Conservation (phyloP, 2,797 vertebrate species). For the Ceyx erithaca region DNA sequence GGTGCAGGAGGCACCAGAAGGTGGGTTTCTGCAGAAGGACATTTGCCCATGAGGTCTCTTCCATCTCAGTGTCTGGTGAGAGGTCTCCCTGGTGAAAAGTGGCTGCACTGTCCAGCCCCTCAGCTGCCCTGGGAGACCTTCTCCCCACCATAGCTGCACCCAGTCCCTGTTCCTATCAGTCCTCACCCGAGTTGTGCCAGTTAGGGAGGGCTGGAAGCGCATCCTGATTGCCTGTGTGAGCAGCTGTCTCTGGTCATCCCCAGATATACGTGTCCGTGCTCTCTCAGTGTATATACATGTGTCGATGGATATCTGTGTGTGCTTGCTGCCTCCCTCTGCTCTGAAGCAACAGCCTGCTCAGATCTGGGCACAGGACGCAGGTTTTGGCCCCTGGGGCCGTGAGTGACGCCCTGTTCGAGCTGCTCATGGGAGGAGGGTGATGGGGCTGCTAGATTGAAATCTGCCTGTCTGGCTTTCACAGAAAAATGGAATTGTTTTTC, state of each 20-base stretch:
- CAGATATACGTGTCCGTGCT: constrained; percentile 68
- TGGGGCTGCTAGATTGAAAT: not conserved
- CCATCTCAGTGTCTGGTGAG: not conserved
- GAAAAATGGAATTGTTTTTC: not conserved
- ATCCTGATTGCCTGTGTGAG: constrained; percentile 16
- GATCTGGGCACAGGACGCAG: not conserved
- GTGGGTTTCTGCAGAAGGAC: not conserved
- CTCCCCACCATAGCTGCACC: constrained; percentile 3
- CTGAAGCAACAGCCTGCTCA: constrained; percentile 67
- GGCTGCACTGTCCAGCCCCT: not conserved
- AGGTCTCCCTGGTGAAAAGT: not conserved
- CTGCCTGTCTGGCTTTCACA: not conserved
- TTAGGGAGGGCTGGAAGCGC: constrained; percentile 36
- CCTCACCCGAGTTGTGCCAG: not conserved
- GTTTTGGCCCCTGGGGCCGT: not conserved
- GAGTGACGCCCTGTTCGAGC: constrained; percentile 24
- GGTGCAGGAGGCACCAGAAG: accelerated
- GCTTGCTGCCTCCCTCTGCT: constrained; percentile 79
- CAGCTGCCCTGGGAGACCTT: not conserved
- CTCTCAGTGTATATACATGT: constrained; percentile 79
- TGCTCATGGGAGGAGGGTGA: accelerated
- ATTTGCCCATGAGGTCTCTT: accelerated
- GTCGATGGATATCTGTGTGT: constrained; percentile 79
- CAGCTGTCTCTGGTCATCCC: constrained; percentile 62
- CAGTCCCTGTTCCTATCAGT: not conserved